Conservation (phyloP, 2,797 vertebrate species). For the Borostomias antarcticus region DNA sequence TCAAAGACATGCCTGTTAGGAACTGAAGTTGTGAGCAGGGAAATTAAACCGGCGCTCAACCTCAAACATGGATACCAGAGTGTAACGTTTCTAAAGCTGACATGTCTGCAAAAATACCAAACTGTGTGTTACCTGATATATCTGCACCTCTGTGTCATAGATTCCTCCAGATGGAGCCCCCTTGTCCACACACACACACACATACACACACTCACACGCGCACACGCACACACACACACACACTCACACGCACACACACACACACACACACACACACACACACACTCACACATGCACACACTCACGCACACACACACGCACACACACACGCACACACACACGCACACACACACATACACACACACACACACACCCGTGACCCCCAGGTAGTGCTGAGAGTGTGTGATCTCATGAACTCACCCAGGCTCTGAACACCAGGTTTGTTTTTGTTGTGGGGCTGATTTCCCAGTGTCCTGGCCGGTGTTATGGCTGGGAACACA, state of each 20-base stretch:
- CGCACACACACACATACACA: conserved; percentile 6
- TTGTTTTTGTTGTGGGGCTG: conserved; percentile 65
- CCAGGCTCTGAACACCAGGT: conserved; percentile 44
- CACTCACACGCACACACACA: not conserved
- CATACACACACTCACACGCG: not conserved
- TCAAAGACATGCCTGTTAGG: conserved; percentile 40
- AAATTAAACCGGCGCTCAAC: conserved; percentile 33
- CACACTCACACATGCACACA: not conserved
- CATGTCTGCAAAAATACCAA: conserved; percentile 58
- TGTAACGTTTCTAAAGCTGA: conserved; percentile 64
- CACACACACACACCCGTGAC: conserved; percentile 52
- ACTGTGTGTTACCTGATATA: conserved; percentile 70
- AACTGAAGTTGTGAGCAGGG: conserved; percentile 26
- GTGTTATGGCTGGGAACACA: conserved; percentile 66
- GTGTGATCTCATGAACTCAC: conserved; percentile 56
- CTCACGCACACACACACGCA: not conserved
- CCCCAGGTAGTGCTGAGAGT: conserved; percentile 38
- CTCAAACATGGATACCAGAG: conserved; percentile 44
- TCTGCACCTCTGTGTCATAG: conserved; percentile 69
- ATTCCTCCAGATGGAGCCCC: conserved; percentile 67
- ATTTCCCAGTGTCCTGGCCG: no score
- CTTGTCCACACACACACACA: conserved; percentile 16
- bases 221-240: not conserved
- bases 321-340: not conserved
- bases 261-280: not conserved